phyloP scores from a whole-genome alignment of 2,888 invertebrate genomes.

The Drosophila multiciliata region DNA sequence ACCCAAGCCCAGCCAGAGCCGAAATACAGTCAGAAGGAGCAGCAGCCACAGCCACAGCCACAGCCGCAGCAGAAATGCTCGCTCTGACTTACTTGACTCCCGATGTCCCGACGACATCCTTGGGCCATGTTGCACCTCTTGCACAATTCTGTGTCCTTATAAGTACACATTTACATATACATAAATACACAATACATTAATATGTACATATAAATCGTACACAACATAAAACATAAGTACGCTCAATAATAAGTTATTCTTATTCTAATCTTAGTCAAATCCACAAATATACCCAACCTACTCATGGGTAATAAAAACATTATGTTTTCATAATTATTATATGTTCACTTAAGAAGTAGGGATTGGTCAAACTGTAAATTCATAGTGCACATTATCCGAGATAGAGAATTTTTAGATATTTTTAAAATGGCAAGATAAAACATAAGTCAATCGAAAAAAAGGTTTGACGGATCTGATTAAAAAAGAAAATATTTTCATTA shows the following conservation, averaged over 20 bases:
- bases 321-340: not conserved
- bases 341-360: not conserved
- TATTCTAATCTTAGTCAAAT: not conserved
- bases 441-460: not conserved
- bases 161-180: constrained; percentile 6
- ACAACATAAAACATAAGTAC: not conserved
- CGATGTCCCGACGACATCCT: constrained; percentile 30
- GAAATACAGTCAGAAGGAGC: constrained; percentile 3
- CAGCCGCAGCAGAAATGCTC: constrained; percentile 21
- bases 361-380: not conserved
- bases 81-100: constrained; percentile 9
- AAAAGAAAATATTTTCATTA: not conserved
- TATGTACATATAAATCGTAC: not conserved
- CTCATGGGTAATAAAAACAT: not conserved
- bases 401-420: not conserved
- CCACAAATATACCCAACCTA: not conserved
- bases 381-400: not conserved
- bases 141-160: constrained; percentile 21
- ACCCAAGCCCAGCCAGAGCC: constrained; percentile 15
- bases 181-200: not conserved
- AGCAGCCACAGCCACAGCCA: constrained; percentile 1
- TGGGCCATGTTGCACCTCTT: constrained; percentile 42
- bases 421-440: not conserved
- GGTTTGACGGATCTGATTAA: not conserved
- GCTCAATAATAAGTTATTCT: not conserved